Percentiles rank a stretch among this genome's conserved stretches.
phyloP scores from a whole-genome alignment of 1,140 invertebrate species.

The Panagrolaimus sp. region DNA sequence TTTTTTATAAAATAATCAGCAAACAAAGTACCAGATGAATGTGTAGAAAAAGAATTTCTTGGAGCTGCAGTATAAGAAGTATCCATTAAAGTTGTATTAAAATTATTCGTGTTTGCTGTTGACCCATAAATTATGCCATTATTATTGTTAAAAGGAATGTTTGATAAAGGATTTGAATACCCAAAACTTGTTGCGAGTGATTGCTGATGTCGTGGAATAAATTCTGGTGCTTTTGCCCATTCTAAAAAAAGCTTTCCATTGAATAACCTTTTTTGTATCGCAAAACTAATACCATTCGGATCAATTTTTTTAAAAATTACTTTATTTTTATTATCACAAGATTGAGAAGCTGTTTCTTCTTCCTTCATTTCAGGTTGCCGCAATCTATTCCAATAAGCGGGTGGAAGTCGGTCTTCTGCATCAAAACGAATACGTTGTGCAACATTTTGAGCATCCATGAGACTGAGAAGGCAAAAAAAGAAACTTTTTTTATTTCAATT shows the following conservation, averaged over 20 bases:
- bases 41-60: neutral
- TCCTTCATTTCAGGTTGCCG: neutral
- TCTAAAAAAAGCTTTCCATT: neutral
- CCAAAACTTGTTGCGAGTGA: neutral
- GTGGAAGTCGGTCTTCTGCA: constrained; percentile 8
- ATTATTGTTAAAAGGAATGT: neutral
- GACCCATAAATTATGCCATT: neutral
- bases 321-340: neutral
- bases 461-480: too few species aligned
- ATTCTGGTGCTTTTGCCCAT: neutral
- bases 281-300: neutral
- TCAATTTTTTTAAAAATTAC: neutral
- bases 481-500: too few species aligned
- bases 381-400: constrained; percentile 12
- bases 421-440: constrained; percentile 8
- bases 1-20: neutral
- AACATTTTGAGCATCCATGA: constrained; percentile 1
- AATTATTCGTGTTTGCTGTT: neutral
- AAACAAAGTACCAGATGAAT: neutral
- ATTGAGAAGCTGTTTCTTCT: neutral
- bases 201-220: neutral
- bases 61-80: neutral
- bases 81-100: neutral
- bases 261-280: too few species aligned
- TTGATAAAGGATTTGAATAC: neutral